phyloP scores from a whole-genome alignment of 2,797 vertebrate species.

The Astyanax mexicanus region DNA sequence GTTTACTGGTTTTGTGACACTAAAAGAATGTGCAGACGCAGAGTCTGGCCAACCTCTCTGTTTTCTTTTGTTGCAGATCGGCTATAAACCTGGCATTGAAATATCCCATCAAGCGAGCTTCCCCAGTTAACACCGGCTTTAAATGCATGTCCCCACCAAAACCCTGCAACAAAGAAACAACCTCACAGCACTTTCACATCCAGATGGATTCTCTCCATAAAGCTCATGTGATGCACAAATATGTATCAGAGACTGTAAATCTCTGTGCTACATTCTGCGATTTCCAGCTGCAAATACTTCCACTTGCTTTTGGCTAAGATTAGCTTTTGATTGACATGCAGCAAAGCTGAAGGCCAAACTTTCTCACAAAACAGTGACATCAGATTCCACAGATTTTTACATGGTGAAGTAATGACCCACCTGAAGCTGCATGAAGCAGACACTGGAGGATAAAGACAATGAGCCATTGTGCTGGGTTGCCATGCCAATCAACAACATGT shows the following conservation, averaged over 20 bases:
- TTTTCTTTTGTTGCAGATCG: constrained; percentile 69
- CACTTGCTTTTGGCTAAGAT: background rate
- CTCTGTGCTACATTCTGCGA: constrained; percentile 12
- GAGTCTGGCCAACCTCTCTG: constrained; percentile 69
- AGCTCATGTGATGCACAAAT: constrained; percentile 49
- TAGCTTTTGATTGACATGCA: constrained; percentile 8
- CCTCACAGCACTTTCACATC: constrained; percentile 59
- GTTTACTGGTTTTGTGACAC: constrained; percentile 72
- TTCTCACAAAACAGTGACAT: constrained; percentile 28
- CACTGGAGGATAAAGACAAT: constrained; percentile 6
- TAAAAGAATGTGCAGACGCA: constrained; percentile 76
- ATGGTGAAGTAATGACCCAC: constrained; percentile 5
- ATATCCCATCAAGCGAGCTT: constrained; percentile 49
- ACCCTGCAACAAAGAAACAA: constrained; percentile 69
- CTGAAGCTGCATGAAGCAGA: background rate
- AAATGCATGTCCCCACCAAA: constrained; percentile 68
- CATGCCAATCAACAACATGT: too few species aligned
- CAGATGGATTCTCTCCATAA: constrained; percentile 56
- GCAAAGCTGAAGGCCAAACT: background rate
- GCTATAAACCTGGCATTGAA: constrained; percentile 68
- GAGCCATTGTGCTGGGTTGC: constrained; percentile 13
- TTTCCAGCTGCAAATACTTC: constrained; percentile 19
- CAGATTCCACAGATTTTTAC: constrained; percentile 22
- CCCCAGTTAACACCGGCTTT: constrained; percentile 70
- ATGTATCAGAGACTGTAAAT: constrained; percentile 19